These are phyloP conservation scores for Euura lappo DNA, from an alignment of 1,140 invertebrate genomes.

Conservation along the genomic window DNA sequence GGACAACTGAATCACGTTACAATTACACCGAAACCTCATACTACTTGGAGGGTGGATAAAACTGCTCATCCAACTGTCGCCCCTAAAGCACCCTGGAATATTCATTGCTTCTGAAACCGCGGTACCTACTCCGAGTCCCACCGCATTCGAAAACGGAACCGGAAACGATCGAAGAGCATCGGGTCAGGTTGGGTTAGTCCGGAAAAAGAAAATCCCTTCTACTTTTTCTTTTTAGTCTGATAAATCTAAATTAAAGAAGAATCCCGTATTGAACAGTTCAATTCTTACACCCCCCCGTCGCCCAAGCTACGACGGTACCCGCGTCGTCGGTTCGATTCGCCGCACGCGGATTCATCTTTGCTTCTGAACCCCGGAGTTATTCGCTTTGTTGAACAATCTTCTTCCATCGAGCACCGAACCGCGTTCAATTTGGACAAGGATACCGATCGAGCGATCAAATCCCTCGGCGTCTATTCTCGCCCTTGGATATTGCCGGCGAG, in stretches of 20 bases:
- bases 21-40: background rate
- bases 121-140: background rate
- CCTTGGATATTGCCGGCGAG: background rate
- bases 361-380: background rate
- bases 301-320: background rate
- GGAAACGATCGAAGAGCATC: too few species aligned
- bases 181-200: too few species aligned
- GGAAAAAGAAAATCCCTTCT: too few species aligned
- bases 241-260: background rate
- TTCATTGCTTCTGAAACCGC: background rate
- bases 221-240: too few species aligned
- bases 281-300: background rate
- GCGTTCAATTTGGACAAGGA: conserved; percentile 2
- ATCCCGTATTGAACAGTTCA: background rate
- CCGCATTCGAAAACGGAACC: too few species aligned
- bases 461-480: background rate
- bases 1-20: background rate
- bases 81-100: background rate
- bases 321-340: background rate
- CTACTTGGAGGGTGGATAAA: background rate
- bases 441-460: background rate
- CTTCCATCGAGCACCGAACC: conserved; percentile 2
- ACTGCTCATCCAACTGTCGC: background rate
- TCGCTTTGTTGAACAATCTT: conserved; percentile 4
- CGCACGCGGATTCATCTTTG: background rate